Conservation (phyloP, 2,888 invertebrate genomes). For the Zele albiditarsus region DNA sequence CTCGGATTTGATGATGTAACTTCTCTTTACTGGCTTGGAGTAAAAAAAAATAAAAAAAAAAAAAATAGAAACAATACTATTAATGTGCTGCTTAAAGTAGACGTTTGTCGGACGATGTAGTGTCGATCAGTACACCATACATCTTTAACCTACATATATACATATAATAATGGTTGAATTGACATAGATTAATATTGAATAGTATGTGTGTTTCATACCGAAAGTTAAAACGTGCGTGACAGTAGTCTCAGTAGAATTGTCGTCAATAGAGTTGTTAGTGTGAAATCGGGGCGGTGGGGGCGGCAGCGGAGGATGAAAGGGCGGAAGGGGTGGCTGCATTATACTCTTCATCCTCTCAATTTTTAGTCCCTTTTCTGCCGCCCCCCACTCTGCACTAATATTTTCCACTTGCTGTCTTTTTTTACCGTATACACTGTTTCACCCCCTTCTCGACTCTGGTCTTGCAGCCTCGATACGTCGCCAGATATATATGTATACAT, state of each 20-base stretch:
- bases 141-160: not conserved
- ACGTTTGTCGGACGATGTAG: too few relatives aligned
- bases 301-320: constrained; percentile 38
- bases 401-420: not conserved
- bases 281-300: constrained; percentile 46
- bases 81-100: too few relatives aligned
- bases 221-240: constrained; percentile 77
- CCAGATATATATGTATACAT: too few relatives aligned
- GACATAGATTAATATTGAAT: not conserved
- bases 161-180: constrained; percentile 32
- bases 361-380: constrained; percentile 11
- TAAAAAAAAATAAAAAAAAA: too few relatives aligned
- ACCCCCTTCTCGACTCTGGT: too few relatives aligned
- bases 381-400: constrained; percentile 16
- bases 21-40: too few relatives aligned
- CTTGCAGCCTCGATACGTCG: too few relatives aligned
- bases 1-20: too few relatives aligned
- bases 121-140: too few relatives aligned
- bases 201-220: constrained; percentile 67
- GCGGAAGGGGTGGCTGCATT: constrained; percentile 58
- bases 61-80: too few relatives aligned
- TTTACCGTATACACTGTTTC: too few relatives aligned
- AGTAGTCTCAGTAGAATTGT: constrained; percentile 65
- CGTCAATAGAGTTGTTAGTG: constrained; percentile 47
- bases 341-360: constrained; percentile 62